Evolutionary conservation across 2,888 invertebrate genomes (phyloP), one percentile per base, ranked within the genome.

Genomic region (Rugalucina vietnamica): DNA sequence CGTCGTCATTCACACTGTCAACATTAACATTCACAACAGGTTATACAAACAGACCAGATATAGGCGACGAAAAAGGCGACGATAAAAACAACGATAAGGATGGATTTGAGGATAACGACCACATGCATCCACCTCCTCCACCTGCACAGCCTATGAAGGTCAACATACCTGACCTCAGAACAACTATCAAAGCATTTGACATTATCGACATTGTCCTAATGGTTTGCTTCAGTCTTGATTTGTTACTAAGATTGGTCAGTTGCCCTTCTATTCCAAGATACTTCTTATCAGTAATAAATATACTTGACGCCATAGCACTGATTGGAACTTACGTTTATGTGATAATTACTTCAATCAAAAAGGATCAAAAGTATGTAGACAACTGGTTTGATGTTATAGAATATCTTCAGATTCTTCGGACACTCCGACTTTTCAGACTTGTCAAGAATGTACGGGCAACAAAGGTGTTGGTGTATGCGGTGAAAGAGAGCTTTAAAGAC

Each of bases 351-450:
- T 29, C 49, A 10, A 39, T 79, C 1, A 36, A 82, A 54, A 81
- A 37, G 29, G 75, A 87, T 21, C 76, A 83, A 14, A 76, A 70
- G 18, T 90, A 86, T 43, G 71, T 74, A 1, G 57, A 76, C 1
- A 77, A 75, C 54, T 82, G 85, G 82, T 12, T 89, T 3, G 76
- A 81, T 14, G 72, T 81, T 1, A 37, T 90, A 0, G 65, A 82
- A 18, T 87, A 82, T 69, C 49, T 89, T 12, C 87, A 88, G 32
- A 74, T 87, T 10, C 83, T 90, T 50, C 71, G 90, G 18, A 80
- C 82, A 8, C 70, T 90, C 21, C 72, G 90, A 4, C 29, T 90
- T 18, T 60, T 90, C 14, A 79, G 90, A 1, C 32, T 89, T n/a
- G 78, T 85, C 5, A 83, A 77, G 24, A 74, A 84, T 27, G 79